Conservation (phyloP, 1,140 invertebrate species). For the Trachymyrmex septentrionalis region DNA sequence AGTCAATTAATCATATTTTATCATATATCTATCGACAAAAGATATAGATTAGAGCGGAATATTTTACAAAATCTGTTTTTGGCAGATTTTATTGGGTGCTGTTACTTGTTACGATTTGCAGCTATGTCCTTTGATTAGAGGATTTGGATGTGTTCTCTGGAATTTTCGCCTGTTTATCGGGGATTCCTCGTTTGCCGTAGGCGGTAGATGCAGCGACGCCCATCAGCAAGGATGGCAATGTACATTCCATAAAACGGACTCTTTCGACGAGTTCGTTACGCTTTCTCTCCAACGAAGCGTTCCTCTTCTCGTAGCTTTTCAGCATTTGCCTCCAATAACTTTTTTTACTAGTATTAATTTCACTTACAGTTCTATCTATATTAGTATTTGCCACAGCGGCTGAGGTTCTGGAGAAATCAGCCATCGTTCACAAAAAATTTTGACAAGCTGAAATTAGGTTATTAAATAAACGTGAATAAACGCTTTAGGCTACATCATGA, state of each 20-base stretch:
- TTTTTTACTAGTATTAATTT: conserved; percentile 7
- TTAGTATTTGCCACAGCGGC: neutral
- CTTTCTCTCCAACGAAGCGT: conserved; percentile 75
- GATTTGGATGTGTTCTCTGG: neutral
- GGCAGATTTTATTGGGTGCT: neutral
- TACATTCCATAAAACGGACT: conserved; percentile 79
- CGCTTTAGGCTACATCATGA: neutral
- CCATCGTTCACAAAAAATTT: conserved; percentile 43
- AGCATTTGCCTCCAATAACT: conserved; percentile 78
- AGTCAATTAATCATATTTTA: neutral
- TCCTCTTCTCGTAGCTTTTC: conserved; percentile 76
- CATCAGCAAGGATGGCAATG: conserved; percentile 77
- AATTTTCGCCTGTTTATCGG: neutral
- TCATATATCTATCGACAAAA: conserved; percentile 11
- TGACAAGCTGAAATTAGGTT: conserved; percentile 17
- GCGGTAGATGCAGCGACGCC: conserved; percentile 51
- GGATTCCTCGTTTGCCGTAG: neutral
- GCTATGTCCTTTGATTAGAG: neutral
- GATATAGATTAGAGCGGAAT: neutral
- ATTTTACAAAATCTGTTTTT: neutral
- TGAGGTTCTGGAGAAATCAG: neutral
- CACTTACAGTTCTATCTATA: neutral
- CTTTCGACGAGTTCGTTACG: conserved; percentile 74
- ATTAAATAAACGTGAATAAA: conserved; percentile 2
- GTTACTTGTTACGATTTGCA: neutral